Conservation (phyloP, 2,113 vertebrate genomes). For the Tautogolabrus adspersus region DNA sequence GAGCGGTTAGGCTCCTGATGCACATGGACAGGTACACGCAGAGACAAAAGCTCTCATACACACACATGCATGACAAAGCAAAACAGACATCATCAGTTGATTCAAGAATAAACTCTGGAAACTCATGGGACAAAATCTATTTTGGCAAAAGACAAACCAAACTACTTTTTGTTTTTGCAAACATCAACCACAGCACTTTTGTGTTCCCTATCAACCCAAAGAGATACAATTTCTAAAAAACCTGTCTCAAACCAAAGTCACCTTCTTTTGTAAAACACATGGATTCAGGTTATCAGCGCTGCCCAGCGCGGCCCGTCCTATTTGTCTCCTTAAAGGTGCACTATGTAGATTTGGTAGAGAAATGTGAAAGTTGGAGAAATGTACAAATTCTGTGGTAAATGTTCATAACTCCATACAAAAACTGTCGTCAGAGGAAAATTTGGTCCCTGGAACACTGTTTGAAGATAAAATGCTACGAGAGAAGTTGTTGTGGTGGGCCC, state of each 20-base stretch:
- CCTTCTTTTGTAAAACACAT: constrained; percentile 28
- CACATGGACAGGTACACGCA: constrained; percentile 55
- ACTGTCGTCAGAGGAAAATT: too few relatives aligned
- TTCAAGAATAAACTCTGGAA: constrained; percentile 21
- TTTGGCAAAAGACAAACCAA: constrained; percentile 25
- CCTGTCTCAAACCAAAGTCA: constrained; percentile 8
- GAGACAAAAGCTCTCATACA: constrained; percentile 12
- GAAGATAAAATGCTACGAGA: too few relatives aligned
- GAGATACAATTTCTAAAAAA: constrained; percentile 31
- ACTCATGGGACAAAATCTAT: constrained; percentile 5
- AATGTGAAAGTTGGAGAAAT: too few relatives aligned
- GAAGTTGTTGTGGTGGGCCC: too few relatives aligned
- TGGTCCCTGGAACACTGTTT: too few relatives aligned
- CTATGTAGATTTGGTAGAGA: too few relatives aligned
- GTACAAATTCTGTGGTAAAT: too few relatives aligned
- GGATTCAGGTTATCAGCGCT: constrained; percentile 2
- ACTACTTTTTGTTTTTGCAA: constrained; percentile 15
- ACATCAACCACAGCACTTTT: constrained; percentile 37
- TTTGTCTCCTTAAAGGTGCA: background rate
- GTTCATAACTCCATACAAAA: too few relatives aligned
- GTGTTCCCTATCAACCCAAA: background rate
- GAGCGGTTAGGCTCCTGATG: constrained; percentile 32
- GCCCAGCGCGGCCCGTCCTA: background rate
- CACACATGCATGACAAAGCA: constrained; percentile 1
- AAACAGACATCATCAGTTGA: background rate